Evolutionary conservation across 1,140 invertebrate genomes (phyloP).

Genomic region (Pemphigus obesinymphae): DNA sequence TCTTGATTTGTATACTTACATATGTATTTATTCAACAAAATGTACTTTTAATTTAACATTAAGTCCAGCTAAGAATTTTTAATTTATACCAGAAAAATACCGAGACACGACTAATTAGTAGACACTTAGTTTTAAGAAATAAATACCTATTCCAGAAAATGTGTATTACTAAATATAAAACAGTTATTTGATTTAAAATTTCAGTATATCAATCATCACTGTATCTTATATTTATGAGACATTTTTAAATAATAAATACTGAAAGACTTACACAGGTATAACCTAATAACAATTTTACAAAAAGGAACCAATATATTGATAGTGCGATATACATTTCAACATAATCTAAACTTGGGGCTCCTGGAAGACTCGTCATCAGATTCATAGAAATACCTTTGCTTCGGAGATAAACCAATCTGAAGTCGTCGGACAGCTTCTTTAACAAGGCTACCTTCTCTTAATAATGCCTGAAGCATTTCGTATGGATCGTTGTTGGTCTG

Average conservation of each 20-base stretch:
- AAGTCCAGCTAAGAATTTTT: background rate
- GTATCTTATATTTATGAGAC: background rate
- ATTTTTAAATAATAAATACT: slow-evolving; percentile 23
- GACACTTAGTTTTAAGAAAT: background rate
- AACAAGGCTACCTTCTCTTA: slow-evolving; percentile 63
- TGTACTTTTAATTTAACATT: background rate
- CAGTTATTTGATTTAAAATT: background rate
- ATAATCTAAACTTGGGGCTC: slow-evolving; percentile 43
- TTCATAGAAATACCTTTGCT: slow-evolving; percentile 55
- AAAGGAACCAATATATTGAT: slow-evolving; percentile 35
- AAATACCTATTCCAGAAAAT: background rate
- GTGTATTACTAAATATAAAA: background rate
- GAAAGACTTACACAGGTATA: slow-evolving; percentile 13
- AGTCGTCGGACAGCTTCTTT: slow-evolving; percentile 66
- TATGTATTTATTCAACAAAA: background rate
- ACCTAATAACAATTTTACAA: slow-evolving; percentile 12
- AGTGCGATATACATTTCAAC: background rate
- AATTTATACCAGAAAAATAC: background rate
- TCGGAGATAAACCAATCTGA: slow-evolving; percentile 55
- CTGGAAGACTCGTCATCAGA: slow-evolving; percentile 53
- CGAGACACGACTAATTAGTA: too few relatives aligned
- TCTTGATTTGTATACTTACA: background rate
- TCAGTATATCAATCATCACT: background rate
- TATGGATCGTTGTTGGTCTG: slow-evolving; percentile 58
- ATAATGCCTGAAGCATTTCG: slow-evolving; percentile 60